Conservation (phyloP, 2,113 vertebrate genomes). For the Vulpes lagopus region DNA sequence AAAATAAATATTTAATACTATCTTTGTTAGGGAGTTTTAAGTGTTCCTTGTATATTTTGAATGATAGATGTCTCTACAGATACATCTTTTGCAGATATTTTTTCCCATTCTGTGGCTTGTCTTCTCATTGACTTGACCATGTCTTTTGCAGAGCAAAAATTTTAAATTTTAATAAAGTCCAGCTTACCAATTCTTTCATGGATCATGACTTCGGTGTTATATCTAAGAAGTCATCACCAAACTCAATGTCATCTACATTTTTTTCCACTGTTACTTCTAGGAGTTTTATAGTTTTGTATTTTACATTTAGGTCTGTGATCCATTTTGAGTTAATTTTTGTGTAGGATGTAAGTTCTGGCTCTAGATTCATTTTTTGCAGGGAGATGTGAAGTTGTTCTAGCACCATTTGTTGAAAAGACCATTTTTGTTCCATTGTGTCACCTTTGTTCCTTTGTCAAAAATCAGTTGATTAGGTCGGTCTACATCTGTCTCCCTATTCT, state of each 20-base stretch:
- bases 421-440: neutral
- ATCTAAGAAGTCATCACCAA: neutral
- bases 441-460: neutral
- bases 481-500: neutral
- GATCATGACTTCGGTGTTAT: neutral
- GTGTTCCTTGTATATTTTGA: neutral
- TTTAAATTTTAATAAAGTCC: neutral
- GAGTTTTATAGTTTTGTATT: neutral
- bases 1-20: neutral
- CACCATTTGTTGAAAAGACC: neutral
- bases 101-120: neutral
- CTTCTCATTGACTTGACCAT: neutral
- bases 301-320: neutral
- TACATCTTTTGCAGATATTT: neutral
- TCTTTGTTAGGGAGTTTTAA: neutral
- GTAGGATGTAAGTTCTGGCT: neutral
- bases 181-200: neutral
- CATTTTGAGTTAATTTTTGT: conserved; percentile 37
- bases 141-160: neutral
- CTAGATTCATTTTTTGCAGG: neutral
- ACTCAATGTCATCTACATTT: neutral
- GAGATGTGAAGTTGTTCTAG: neutral
- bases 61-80: neutral
- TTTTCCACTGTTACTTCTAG: neutral
- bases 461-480: neutral